Conservation (phyloP, 2,888 invertebrate species). For the Galerucella calmariensis region DNA sequence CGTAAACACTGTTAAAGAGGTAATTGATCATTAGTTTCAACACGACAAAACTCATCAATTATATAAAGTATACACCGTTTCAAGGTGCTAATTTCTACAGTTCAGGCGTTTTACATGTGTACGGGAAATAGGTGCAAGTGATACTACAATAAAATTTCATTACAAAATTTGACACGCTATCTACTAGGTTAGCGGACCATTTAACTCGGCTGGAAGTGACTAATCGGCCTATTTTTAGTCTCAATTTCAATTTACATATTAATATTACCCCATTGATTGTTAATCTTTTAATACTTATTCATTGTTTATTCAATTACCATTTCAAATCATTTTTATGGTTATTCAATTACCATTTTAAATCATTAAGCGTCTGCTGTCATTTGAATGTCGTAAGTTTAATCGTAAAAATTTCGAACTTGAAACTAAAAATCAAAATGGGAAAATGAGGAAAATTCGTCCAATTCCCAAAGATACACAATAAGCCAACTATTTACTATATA, state of each 20-base stretch:
- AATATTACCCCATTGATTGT: too few species aligned
- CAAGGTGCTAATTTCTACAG: conserved; percentile 39
- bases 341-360: too few species aligned
- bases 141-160: conserved; percentile 57
- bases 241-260: not conserved
- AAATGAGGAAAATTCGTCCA: too few species aligned
- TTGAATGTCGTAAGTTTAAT: too few species aligned
- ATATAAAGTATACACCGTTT: conserved; percentile 35
- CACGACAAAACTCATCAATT: conserved; percentile 25
- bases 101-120: conserved; percentile 49
- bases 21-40: not conserved
- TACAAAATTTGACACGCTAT: conserved; percentile 54
- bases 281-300: too few species aligned
- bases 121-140: conserved; percentile 51
- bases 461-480: too few species aligned
- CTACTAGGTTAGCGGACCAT: conserved; percentile 42
- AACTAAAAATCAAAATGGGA: too few species aligned
- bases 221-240: conserved; percentile 2
- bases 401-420: too few species aligned
- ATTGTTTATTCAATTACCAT: too few species aligned
- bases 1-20: not conserved
- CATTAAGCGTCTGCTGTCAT: too few species aligned
- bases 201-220: conserved; percentile 23
- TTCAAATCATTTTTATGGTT: too few species aligned
- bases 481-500: too few species aligned